phyloP scores from a whole-genome alignment of 2,888 invertebrate species.

The Spialia ferax region DNA sequence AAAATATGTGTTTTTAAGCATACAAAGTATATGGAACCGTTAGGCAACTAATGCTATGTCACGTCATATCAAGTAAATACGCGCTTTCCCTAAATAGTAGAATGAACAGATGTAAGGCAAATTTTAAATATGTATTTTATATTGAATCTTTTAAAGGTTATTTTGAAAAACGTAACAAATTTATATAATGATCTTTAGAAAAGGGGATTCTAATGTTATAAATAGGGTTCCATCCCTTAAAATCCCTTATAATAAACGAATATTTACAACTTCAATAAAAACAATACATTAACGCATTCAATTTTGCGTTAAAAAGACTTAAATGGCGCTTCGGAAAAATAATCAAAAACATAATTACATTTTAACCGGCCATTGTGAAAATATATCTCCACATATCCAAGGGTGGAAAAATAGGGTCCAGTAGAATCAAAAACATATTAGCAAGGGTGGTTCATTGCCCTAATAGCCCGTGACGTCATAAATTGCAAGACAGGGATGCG shows the following conservation, averaged over 20 bases:
- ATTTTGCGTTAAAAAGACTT: slow-evolving; percentile 13
- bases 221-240: neutral
- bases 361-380: slow-evolving; percentile 25
- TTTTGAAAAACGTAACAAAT: too few relatives aligned
- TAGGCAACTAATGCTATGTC: too few relatives aligned
- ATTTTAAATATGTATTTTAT: too few relatives aligned
- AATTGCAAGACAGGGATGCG: slow-evolving; percentile 54
- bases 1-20: too few relatives aligned
- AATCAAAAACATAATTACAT: slow-evolving; percentile 28
- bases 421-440: slow-evolving; percentile 53
- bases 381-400: slow-evolving; percentile 23
- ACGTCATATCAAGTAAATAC: too few relatives aligned
- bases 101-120: too few relatives aligned
- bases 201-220: neutral
- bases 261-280: slow-evolving; percentile 3
- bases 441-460: slow-evolving; percentile 54
- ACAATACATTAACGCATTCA: neutral
- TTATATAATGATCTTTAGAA: too few relatives aligned
- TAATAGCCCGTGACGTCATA: slow-evolving; percentile 68
- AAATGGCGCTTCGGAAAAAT: slow-evolving; percentile 20
- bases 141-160: too few relatives aligned
- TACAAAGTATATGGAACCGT: too few relatives aligned
- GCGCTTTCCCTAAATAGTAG: too few relatives aligned
- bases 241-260: neutral
- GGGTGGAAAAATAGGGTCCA: slow-evolving; percentile 35